Evolutionary conservation across 92 coral and sea anemone species (phyloP).

Genomic region (Porites cylindrica): DNA sequence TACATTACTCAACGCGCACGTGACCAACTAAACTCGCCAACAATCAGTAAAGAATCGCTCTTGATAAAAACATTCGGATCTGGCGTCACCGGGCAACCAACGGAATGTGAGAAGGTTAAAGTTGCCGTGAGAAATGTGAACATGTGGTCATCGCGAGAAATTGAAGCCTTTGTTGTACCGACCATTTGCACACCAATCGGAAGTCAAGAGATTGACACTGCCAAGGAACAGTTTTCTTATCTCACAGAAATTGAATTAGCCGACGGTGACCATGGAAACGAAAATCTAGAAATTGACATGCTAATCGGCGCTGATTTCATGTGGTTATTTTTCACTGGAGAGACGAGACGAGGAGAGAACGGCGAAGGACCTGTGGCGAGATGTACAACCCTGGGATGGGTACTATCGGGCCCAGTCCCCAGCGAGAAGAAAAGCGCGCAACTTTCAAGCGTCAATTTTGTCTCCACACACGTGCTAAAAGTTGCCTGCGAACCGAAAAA

Average conservation of each 20-base stretch:
- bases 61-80: conserved; percentile 65
- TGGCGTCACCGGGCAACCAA: conserved; percentile 24
- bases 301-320: conserved; percentile 62
- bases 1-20: conserved; percentile 49
- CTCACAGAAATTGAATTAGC: conserved; percentile 58
- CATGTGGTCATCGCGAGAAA: conserved; percentile 15
- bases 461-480: conserved; percentile 62
- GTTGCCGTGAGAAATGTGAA: conserved; percentile 34
- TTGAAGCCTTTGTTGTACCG: conserved; percentile 59
- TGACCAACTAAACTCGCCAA: conserved; percentile 31
- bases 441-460: conserved; percentile 64
- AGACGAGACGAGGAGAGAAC: conserved; percentile 58
- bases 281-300: conserved; percentile 51
- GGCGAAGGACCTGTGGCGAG: conserved; percentile 54
- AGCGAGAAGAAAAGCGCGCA: neutral
- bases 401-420: conserved; percentile 66
- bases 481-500: no score
- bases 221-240: conserved; percentile 38
- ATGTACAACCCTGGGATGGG: conserved; percentile 67
- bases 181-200: conserved; percentile 56
- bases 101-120: conserved; percentile 40
- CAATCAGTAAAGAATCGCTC: conserved; percentile 49
- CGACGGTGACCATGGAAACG: conserved; percentile 53
- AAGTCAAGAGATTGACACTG: conserved; percentile 62
- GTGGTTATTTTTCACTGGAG: conserved; percentile 65